Percentiles rank a stretch among this genome's conserved stretches.
These are phyloP conservation scores for Gastracanthus pulcherrimus DNA, from an alignment of 2,888 invertebrate species.

Conservation along the genomic window DNA sequence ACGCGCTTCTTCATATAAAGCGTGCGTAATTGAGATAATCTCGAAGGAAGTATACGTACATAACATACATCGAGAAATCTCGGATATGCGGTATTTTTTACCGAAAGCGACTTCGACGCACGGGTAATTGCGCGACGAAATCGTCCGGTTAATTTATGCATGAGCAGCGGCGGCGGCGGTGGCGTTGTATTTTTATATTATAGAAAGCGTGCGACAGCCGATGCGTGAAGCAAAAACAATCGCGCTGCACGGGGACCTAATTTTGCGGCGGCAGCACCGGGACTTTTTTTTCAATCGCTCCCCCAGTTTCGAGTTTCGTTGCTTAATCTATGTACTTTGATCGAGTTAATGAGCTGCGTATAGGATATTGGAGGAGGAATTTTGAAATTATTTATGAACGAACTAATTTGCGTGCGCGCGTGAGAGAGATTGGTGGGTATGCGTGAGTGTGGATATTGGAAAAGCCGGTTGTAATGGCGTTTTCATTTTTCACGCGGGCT, in stretches of 20 bases:
- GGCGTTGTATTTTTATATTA: constrained; percentile 10
- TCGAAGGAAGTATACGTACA: not conserved
- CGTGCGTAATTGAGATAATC: constrained; percentile 33
- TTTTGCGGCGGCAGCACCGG: not conserved
- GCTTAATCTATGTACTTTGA: constrained; percentile 1
- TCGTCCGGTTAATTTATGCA: constrained; percentile 38
- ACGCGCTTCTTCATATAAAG: not conserved
- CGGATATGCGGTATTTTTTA: not conserved
- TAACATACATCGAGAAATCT: not conserved
- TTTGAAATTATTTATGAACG: constrained; percentile 35
- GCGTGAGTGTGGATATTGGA: not conserved
- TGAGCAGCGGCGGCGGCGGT: not conserved
- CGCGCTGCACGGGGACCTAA: constrained; percentile 17
- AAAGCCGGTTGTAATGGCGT: constrained; percentile 16
- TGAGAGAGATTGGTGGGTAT: not conserved
- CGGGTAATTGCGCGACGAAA: constrained; percentile 45
- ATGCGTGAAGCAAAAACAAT: constrained; percentile 45
- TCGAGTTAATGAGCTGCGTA: constrained; percentile 30
- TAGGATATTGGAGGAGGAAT: not conserved
- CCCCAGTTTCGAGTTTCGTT: not conserved
- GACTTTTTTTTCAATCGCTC: not conserved
- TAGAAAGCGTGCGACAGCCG: constrained; percentile 25
- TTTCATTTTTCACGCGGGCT: constrained; percentile 1
- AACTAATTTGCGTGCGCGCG: constrained; percentile 7
- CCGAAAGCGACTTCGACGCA: not conserved